A percentile compares a stretch with the other conserved stretches of the same genome.
Conservation (phyloP, 2,113 vertebrate genomes). For the Charadrius vociferus region DNA sequence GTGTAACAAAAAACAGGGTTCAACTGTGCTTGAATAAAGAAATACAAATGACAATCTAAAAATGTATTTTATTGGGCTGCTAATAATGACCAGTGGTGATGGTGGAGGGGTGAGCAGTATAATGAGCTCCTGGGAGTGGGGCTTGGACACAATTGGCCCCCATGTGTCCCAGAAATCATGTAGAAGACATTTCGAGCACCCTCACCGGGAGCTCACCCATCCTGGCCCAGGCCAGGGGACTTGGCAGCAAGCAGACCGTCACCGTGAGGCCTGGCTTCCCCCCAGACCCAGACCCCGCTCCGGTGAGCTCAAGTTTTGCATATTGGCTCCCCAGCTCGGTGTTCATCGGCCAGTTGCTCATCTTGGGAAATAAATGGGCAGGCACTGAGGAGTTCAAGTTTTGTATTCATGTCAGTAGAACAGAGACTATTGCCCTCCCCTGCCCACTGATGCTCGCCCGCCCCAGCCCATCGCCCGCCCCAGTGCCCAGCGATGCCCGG, state of each 20-base stretch:
- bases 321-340: background rate
- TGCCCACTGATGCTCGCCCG: background rate
- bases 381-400: background rate
- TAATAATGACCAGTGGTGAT: slow-evolving; percentile 3
- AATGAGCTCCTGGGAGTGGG: background rate
- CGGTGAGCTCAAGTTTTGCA: background rate
- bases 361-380: background rate
- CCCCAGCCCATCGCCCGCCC: background rate
- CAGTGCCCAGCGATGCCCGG: accelerated
- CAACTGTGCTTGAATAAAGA: slow-evolving; percentile 23
- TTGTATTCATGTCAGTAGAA: background rate
- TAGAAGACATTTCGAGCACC: background rate
- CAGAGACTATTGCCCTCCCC: background rate
- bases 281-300: background rate
- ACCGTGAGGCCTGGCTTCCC: background rate
- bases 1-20: background rate
- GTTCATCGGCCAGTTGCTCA: background rate
- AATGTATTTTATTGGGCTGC: slow-evolving; percentile 61
- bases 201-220: background rate
- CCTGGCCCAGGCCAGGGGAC: background rate
- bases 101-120: background rate
- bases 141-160: background rate
- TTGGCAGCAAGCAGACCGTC: accelerated
- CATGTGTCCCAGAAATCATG: background rate
- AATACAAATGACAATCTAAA: slow-evolving; percentile 57